Base-by-base conservation (phyloP, 2,888 invertebrate genomes). In the Athalia cordata region DNA sequence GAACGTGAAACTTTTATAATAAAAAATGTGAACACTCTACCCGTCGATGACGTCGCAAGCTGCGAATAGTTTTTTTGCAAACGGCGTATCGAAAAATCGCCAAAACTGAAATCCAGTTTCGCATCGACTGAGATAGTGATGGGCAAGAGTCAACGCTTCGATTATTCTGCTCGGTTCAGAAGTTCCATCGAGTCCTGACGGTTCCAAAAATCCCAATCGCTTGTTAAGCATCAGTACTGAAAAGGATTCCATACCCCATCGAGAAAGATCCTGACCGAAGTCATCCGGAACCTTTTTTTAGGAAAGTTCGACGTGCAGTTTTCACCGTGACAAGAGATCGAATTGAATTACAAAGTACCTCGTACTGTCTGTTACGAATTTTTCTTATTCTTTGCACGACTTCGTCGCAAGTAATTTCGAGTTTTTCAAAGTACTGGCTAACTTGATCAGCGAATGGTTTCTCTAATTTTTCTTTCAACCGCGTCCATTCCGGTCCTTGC, bases 101-200 rank as follows among this genome's bases (percentile, higher is more conserved):
- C 94, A 94, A 43, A 94, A 85, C 78, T 94, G 94, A 74, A 94
- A 88, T 0, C 94, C 94, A 5, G 92, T 92, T 85, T 94, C 94
- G 84, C 94, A 94, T 80, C 91, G 91, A 66, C 92, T 89, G 78
- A 94, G 92, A 5, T 94, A 93, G 0, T 92, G 90, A 1, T 93
- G 93, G 0, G 94, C 93, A 43, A 91, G 91, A 52, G 88, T 90
- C 64, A 94, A 85, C 15, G 93, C 92, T 74, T 93, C 91, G 81
- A 94, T 91, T 77, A 94, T 88, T 89, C 92, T 92, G 0, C 92
- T 91, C 80, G 92, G 91, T 82, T 94, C 94, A 11, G 91, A 91
- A 86, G 92, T 85, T 85, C 92, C 81, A 87, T 92, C 91, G 84
- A 92, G 80, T 86, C 91, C 86, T 83, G 86, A 82, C 83, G 92